Conservation (phyloP, 2,797 vertebrate genomes). For the Staurois parvus region DNA sequence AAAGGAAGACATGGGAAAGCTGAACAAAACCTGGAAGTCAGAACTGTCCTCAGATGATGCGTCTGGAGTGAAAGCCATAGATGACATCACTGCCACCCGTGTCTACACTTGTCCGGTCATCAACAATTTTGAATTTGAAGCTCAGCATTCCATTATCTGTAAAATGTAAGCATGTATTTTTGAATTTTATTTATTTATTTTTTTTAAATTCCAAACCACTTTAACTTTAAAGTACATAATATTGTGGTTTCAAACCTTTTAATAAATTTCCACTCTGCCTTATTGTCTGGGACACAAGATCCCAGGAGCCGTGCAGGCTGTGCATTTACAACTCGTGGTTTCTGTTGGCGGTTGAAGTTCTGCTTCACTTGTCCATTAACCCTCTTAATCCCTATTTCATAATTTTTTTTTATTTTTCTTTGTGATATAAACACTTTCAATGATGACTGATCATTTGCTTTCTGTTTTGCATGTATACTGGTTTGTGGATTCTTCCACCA, state of each 20-base stretch:
- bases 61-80: constrained; percentile 75
- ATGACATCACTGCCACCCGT: constrained; percentile 85
- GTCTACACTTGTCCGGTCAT: constrained; percentile 94
- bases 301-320: too few relatives aligned
- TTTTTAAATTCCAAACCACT: too few relatives aligned
- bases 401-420: neutral
- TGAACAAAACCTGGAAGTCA: constrained; percentile 92
- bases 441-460: too few relatives aligned
- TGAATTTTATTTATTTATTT: neutral
- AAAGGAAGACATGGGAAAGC: constrained; percentile 97
- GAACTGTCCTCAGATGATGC: constrained; percentile 82
- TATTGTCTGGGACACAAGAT: too few relatives aligned
- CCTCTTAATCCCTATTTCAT: neutral
- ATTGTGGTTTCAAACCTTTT: too few relatives aligned
- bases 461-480: too few relatives aligned
- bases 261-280: too few relatives aligned
- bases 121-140: constrained; percentile 97
- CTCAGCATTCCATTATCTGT: constrained; percentile 96
- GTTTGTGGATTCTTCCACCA: too few relatives aligned
- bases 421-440: constrained; percentile 4
- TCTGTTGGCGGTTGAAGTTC: too few relatives aligned
- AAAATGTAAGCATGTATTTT: constrained; percentile 84
- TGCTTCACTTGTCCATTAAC: too few relatives aligned
- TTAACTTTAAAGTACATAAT: too few relatives aligned
- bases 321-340: too few relatives aligned